These are phyloP conservation scores for Struthio camelus DNA, from an alignment of 2,113 vertebrate genomes.

Conservation along the genomic window DNA sequence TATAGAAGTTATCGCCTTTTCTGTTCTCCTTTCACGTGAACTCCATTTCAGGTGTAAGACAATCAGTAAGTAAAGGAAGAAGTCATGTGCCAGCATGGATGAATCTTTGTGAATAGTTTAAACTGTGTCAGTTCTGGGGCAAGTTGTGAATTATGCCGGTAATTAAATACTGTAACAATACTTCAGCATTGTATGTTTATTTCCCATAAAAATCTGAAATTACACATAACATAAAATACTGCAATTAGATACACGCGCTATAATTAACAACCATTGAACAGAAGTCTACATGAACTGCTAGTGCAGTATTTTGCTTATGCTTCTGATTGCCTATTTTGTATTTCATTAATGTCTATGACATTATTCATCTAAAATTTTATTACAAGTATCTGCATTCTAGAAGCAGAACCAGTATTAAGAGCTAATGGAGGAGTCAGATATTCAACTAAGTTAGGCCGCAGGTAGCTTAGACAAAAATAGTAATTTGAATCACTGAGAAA, in stretches of 20 bases:
- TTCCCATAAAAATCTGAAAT: not conserved
- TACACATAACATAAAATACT: not conserved
- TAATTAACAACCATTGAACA: not conserved
- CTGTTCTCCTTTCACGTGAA: not conserved
- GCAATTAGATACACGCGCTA: not conserved
- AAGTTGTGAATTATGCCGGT: not conserved
- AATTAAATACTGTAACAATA: not conserved
- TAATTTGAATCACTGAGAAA: not conserved
- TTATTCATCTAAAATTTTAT: not conserved
- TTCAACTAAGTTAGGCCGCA: not conserved
- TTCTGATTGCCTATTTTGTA: not conserved
- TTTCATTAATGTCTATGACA: not conserved
- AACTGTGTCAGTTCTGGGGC: not conserved
- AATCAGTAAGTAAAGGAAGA: not conserved
- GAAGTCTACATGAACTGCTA: not conserved
- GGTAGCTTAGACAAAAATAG: not conserved
- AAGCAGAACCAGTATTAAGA: not conserved
- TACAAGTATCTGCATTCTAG: not conserved
- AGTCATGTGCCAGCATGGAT: not conserved
- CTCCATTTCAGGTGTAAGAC: not conserved
- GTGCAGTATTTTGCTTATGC: not conserved
- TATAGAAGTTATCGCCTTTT: not conserved
- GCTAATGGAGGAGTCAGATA: not conserved
- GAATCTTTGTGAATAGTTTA: not conserved
- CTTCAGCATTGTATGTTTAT: not conserved